Evolutionary conservation across 2,113 vertebrate genomes (phyloP).

Genomic region (Phalacrocorax aristotelis): DNA sequence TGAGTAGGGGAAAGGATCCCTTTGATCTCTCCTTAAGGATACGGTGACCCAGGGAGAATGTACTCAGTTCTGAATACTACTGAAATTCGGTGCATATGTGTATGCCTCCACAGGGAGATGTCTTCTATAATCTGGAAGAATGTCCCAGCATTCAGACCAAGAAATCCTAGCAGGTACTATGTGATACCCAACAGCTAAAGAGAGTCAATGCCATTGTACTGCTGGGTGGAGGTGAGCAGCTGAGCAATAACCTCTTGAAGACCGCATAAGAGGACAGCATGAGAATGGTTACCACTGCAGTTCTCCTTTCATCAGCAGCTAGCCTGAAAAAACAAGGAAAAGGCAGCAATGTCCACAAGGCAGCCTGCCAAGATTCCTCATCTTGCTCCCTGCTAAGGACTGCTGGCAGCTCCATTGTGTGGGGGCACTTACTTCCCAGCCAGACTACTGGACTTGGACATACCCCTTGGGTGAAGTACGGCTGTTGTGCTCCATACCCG

Average conservation of each 20-base stretch:
- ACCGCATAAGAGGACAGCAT: rapidly evolving
- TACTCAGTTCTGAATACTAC: background rate
- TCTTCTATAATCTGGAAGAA: background rate
- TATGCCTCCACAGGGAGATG: background rate
- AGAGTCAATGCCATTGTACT: background rate
- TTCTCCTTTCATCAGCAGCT: background rate
- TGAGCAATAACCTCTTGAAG: background rate
- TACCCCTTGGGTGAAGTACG: background rate
- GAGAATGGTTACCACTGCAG: background rate
- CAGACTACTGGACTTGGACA: background rate
- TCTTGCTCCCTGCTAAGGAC: background rate
- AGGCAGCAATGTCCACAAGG: background rate
- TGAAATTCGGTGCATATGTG: background rate
- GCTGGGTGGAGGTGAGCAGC: background rate
- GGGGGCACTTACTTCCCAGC: background rate
- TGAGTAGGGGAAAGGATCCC: background rate
- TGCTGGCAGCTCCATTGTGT: background rate
- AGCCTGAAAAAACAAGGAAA: background rate
- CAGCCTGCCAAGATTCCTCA: background rate
- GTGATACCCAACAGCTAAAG: background rate
- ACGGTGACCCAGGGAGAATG: background rate
- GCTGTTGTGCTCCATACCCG: background rate
- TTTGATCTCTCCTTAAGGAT: background rate
- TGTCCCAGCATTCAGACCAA: background rate
- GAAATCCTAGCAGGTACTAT: background rate